A percentile compares a stretch with the other conserved stretches of the same genome.
These are phyloP conservation scores for Rhynchonema sp. DNA, from an alignment of 2,888 invertebrate species.

Conservation along the genomic window DNA sequence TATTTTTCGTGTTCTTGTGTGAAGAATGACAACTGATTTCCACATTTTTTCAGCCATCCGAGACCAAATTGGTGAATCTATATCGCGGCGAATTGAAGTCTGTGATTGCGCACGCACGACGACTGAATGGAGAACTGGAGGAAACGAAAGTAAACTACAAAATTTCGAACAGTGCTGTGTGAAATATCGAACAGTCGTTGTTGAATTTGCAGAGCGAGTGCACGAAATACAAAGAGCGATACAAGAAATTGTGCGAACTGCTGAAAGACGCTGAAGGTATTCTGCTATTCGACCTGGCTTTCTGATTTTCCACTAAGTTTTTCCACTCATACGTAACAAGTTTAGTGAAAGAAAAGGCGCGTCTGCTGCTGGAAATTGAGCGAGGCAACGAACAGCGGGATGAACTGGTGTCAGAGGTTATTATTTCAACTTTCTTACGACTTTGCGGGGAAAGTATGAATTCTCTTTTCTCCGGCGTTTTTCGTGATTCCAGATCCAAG, in stretches of 20 bases:
- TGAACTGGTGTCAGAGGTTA: neutral
- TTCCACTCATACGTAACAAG: no score
- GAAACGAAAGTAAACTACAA: no score
- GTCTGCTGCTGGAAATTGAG: conserved; percentile 2
- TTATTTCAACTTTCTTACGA: neutral
- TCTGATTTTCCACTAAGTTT: neutral
- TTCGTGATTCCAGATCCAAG: neutral
- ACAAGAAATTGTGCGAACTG: conserved; percentile 3
- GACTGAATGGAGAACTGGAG: no score
- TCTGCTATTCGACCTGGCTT: neutral
- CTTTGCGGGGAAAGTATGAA: neutral
- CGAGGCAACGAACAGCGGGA: neutral
- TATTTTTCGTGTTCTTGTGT: neutral
- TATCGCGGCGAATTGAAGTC: no score
- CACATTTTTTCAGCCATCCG: neutral
- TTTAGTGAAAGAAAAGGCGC: conserved; percentile 3
- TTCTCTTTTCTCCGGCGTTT: neutral
- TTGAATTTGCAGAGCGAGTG: neutral
- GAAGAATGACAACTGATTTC: neutral
- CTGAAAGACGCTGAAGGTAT: conserved; percentile 1
- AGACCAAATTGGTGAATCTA: neutral
- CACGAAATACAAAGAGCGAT: conserved; percentile 1
- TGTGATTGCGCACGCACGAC: no score
- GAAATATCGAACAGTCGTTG: no score
- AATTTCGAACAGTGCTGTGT: no score